Percentiles rank a stretch among this genome's conserved stretches.
These are phyloP conservation scores for Cephus spinipes DNA, from an alignment of 2,888 invertebrate genomes.

Conservation along the genomic window DNA sequence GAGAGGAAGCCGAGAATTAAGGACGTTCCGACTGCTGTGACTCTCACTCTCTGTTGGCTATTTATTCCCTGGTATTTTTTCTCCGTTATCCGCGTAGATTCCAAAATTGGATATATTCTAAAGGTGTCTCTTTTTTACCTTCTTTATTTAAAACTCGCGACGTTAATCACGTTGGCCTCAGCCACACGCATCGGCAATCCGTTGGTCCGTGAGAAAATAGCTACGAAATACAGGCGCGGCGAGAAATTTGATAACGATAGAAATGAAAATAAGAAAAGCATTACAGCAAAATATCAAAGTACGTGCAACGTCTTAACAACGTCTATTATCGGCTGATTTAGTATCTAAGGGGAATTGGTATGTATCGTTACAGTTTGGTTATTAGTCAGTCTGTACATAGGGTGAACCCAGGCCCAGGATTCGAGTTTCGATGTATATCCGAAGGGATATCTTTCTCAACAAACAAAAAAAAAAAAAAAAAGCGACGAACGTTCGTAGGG, in stretches of 20 bases:
- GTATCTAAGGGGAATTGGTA: not conserved
- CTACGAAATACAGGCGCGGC: not conserved
- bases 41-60: not conserved
- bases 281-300: not conserved
- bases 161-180: not conserved
- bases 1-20: not conserved
- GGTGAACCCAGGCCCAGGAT: too few species aligned
- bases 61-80: not conserved
- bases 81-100: not conserved
- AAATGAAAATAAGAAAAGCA: not conserved
- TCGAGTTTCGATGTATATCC: too few species aligned
- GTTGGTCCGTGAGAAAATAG: not conserved
- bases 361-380: not conserved
- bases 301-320: not conserved
- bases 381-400: too few species aligned
- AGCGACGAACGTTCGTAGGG: too few species aligned
- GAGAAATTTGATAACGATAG: not conserved
- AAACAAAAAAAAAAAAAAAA: too few species aligned
- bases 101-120: not conserved
- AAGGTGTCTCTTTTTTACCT: not conserved
- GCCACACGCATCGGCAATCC: not conserved
- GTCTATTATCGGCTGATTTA: not conserved
- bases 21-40: not conserved
- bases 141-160: not conserved
- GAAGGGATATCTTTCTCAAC: too few species aligned